Evolutionary conservation across 2,113 vertebrate species (phyloP).

Genomic region (Saccopteryx bilineata): DNA sequence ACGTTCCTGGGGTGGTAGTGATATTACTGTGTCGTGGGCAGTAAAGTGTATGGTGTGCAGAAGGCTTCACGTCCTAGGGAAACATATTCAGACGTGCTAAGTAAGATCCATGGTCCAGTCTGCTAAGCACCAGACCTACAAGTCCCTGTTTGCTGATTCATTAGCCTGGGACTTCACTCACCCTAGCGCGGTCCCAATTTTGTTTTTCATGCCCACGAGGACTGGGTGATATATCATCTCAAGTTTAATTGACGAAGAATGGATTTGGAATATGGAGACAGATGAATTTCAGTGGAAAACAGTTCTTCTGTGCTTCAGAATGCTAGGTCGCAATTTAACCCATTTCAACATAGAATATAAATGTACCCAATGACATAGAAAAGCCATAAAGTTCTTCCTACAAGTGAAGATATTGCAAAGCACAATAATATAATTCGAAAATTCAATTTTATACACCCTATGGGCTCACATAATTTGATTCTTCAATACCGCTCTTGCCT

Average conservation of each 20-base stretch:
- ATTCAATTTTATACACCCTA: neutral
- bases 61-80: neutral
- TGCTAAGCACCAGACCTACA: neutral
- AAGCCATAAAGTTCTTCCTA: neutral
- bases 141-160: neutral
- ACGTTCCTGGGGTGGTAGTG: neutral
- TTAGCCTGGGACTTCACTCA: neutral
- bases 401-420: neutral
- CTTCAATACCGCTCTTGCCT: neutral
- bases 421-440: slow-evolving; percentile 11
- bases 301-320: neutral
- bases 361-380: neutral
- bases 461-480: neutral
- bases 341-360: neutral
- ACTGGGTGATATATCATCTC: neutral
- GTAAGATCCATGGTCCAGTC: neutral
- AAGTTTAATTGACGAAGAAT: neutral
- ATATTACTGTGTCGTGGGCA: neutral
- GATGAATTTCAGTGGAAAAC: neutral
- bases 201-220: neutral
- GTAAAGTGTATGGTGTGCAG: neutral
- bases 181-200: neutral
- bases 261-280: neutral
- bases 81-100: neutral
- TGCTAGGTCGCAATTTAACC: neutral